Conservation (phyloP, 2,113 vertebrate genomes). For the Ceuthmochares aereus region DNA sequence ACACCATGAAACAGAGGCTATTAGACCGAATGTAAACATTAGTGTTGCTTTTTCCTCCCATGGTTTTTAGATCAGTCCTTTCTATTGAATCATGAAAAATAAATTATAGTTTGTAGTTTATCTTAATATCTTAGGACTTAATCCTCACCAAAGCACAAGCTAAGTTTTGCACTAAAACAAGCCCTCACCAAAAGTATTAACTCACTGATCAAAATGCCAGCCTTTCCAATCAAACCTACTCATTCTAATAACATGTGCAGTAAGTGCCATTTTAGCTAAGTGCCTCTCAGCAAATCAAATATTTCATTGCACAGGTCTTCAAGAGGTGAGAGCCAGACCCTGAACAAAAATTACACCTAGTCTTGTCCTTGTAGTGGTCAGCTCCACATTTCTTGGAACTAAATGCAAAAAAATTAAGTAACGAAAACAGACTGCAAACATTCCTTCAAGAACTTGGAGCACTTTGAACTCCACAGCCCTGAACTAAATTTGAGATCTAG, state of each 20-base stretch:
- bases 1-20: neutral
- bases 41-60: neutral
- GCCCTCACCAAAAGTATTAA: neutral
- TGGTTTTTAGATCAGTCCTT: neutral
- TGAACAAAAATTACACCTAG: neutral
- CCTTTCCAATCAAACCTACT: neutral
- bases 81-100: neutral
- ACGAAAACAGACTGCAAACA: neutral
- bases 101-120: neutral
- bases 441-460: neutral
- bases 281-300: neutral
- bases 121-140: neutral
- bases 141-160: neutral
- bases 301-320: neutral
- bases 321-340: neutral
- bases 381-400: neutral
- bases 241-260: neutral
- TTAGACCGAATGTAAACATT: neutral
- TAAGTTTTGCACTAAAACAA: constrained; percentile 28
- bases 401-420: neutral
- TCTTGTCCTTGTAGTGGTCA: neutral
- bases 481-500: neutral
- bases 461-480: neutral
- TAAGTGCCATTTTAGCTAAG: neutral
- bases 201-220: neutral